Evolutionary conservation across 1,140 invertebrate species (phyloP).

Genomic region (Eupristina koningsbergeri): DNA sequence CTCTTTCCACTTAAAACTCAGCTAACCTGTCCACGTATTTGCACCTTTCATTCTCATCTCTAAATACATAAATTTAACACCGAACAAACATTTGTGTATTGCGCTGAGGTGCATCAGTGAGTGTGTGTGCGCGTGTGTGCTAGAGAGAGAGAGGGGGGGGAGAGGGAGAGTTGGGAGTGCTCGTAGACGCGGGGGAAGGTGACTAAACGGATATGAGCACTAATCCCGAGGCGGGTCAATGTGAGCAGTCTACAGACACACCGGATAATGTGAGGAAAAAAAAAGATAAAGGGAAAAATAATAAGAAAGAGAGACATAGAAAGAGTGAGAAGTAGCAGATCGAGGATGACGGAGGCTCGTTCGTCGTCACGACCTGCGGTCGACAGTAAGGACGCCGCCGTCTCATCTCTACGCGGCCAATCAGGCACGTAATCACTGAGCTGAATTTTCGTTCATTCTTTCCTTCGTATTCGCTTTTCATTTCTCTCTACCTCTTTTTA

Average conservation of each 20-base stretch:
- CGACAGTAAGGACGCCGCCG: slow-evolving; percentile 61
- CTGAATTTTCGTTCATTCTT: slow-evolving; percentile 54
- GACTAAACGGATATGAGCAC: not conserved
- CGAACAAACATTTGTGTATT: too few relatives aligned
- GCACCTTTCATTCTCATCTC: too few relatives aligned
- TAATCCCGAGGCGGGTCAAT: not conserved
- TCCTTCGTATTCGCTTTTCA: not conserved
- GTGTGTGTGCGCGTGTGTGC: too few relatives aligned
- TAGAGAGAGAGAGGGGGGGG: too few relatives aligned
- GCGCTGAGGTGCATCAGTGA: too few relatives aligned
- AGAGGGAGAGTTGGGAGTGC: not conserved
- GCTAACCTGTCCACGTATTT: too few relatives aligned
- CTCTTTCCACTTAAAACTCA: too few relatives aligned
- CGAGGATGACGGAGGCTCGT: slow-evolving; percentile 44
- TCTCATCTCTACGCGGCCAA: slow-evolving; percentile 62
- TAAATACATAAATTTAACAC: too few relatives aligned
- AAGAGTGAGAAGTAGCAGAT: not conserved
- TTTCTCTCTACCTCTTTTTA: slow-evolving; percentile 12
- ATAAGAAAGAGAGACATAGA: not conserved
- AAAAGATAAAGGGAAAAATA: not conserved
- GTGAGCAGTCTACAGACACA: not conserved
- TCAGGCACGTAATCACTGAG: slow-evolving; percentile 63
- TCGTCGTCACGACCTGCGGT: slow-evolving; percentile 63
- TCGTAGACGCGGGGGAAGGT: too few relatives aligned
- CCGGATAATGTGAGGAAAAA: not conserved